Base-by-base conservation (phyloP, 2,888 invertebrate genomes). In the Sinotaia quadrata region DNA sequence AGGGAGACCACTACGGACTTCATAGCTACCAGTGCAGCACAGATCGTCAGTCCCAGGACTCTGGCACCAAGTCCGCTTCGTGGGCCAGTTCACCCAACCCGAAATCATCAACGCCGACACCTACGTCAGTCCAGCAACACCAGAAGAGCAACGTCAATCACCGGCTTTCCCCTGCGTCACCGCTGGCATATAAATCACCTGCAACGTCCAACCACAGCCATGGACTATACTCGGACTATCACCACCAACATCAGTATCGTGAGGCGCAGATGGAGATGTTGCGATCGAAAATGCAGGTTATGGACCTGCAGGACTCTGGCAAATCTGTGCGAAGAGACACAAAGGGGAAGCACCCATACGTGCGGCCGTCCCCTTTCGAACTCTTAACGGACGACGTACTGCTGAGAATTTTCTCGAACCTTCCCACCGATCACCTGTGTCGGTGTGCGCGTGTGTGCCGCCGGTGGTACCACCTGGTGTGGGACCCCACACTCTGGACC, bases 401-500 rank as follows among this genome's bases (percentile, higher is more conserved):
- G 12, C 86, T 93, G 36, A 91, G 91, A 81, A 92, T 95, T 69
- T 93, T 94, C 80, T 90, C 91, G 67, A 92, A 92, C 90, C 89
- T 94, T 59, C 91, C 91, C 62, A 93, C 93, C 75, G 91, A 92
- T 78, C 93, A 94, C 78, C 88, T 94, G 79, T 93, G 93, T 85
- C 78, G 82, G 21, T 92, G 93, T 87, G 68, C 73, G 41, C 61
- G 93, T 66, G 94, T 94, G 5, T 94, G 94, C 83, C 90, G 92
- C 29, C 90, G 94, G 59, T 94, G 94, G 88, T 93, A 94, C 88
- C 90, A 91, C 75, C 89, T 94, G 36, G 93, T 92, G 47, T 94
- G 94, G 94, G 92, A 93, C 44, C 94, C 94, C 0, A 88, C 91
- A 10, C 89, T 95, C 29, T 95, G 94, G 94, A 91, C 92, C 75